These are phyloP conservation scores for Cyrtodaria siliqua DNA, from an alignment of 2,888 invertebrate species.

Conservation along the genomic window DNA sequence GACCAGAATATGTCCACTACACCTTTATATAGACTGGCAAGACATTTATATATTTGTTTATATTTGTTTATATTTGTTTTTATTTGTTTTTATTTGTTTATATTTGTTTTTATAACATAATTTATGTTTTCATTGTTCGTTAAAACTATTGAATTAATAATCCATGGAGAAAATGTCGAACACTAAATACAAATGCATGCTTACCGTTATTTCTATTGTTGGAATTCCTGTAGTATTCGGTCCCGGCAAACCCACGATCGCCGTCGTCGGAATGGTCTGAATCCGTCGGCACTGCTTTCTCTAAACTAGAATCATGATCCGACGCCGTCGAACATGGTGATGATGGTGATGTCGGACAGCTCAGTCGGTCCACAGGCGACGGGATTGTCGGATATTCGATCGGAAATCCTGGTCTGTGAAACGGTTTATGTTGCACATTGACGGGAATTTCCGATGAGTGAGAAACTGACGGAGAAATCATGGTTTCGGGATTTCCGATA, in stretches of 20 bases:
- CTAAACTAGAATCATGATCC: conserved; percentile 59
- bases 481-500: no score
- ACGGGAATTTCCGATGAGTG: conserved; percentile 30
- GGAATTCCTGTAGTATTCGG: conserved; percentile 57
- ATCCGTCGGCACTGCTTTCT: conserved; percentile 53
- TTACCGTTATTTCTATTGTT: conserved; percentile 37
- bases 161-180: no score
- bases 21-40: no score
- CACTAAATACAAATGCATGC: no score
- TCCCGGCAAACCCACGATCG: conserved; percentile 26
- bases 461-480: conserved; percentile 53
- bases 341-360: conserved; percentile 61
- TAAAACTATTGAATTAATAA: no score
- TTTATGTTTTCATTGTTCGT: no score
- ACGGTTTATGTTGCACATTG: conserved; percentile 54
- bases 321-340: conserved; percentile 58
- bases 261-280: conserved; percentile 62
- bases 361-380: conserved; percentile 58
- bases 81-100: no score
- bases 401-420: conserved; percentile 62
- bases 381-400: conserved; percentile 56
- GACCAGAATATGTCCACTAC: no score
- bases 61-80: no score
- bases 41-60: no score
- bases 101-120: no score